Base-by-base conservation (phyloP, 1,140 invertebrate genomes). In the Harpegnathos saltator region DNA sequence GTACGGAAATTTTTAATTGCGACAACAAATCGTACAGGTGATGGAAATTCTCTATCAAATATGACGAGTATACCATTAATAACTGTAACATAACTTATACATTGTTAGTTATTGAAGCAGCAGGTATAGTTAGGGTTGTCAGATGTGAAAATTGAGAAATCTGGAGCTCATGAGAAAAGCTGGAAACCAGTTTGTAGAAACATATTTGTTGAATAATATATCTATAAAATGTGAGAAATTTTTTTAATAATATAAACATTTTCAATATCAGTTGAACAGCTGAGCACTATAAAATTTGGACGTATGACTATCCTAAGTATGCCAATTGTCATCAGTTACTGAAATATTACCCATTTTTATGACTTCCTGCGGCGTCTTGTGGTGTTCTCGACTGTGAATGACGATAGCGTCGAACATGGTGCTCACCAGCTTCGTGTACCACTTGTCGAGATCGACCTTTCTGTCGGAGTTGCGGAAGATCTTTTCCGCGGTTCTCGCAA, bases 371-470 rank as follows among this genome's bases (percentile, higher is more conserved):
- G 99, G 99, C 26, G 98, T 99, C 95, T 99, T 99, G 78, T 97
- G 96, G 93, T 99, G 98, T 90, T 99, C 98, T 72, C 95, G 95
- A 38, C 98, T 96, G 85, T 98, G 97, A 19, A 96, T 94, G 12
- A 96, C 95, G 82, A 99, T 98, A 73, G 96, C 97, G 87, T 98
- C 97, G 94, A 99, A 97, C 94, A 99, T 97, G n/a, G 96, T 97
- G 82, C 95, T 95, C 1, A 98, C 96, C 71, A 99, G 94, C 93
- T 97, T 96, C 11, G 96, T 95, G 93, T 99, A 99, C 96, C 99
- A 99, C 91, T 99, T 98, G 90, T 99, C 98, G 80, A 99, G 95
- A 94, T 99, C 99, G n/a, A 97, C 96, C 88, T 98, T 96, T 62
- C 99, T 95, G 82, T 98, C 97, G 38, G 98, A 97, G 89, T 96